phyloP scores from a whole-genome alignment of 2,888 invertebrate species.

The Diploptera punctata region DNA sequence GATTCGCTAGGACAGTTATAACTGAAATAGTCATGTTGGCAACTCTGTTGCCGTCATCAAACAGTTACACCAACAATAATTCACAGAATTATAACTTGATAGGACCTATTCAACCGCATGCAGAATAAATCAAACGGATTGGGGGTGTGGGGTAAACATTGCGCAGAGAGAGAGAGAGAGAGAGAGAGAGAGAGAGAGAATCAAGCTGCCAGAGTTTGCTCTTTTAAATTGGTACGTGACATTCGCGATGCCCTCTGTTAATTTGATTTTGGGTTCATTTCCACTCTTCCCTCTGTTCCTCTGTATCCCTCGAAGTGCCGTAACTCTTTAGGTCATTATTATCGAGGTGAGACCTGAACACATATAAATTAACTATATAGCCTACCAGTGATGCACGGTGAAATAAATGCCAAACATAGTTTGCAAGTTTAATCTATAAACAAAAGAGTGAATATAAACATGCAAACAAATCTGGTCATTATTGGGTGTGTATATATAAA shows the following conservation, averaged over 20 bases:
- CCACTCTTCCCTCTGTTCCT: constrained; percentile 29
- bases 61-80: constrained; percentile 1
- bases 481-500: too few species aligned
- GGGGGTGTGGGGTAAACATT: neutral
- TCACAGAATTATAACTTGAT: constrained; percentile 27
- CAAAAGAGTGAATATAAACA: too few species aligned
- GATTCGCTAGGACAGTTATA: too few species aligned
- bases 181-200: neutral
- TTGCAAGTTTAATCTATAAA: too few species aligned
- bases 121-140: constrained; percentile 9
- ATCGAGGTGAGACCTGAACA: neutral
- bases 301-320: constrained; percentile 12
- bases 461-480: too few species aligned
- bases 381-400: too few species aligned
- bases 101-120: constrained; percentile 10
- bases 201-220: constrained; percentile 9
- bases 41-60: neutral
- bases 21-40: neutral
- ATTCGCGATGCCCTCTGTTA: constrained; percentile 16
- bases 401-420: too few species aligned
- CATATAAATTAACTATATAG: constrained; percentile 7
- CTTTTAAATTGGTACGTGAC: constrained; percentile 28
- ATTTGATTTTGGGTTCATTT: constrained; percentile 33
- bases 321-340: constrained; percentile 30
- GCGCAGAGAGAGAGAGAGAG: too few species aligned